phyloP scores from a whole-genome alignment of 30 jellyfish, hydroid and myxozoan species.

The Hydractinia echinata region DNA sequence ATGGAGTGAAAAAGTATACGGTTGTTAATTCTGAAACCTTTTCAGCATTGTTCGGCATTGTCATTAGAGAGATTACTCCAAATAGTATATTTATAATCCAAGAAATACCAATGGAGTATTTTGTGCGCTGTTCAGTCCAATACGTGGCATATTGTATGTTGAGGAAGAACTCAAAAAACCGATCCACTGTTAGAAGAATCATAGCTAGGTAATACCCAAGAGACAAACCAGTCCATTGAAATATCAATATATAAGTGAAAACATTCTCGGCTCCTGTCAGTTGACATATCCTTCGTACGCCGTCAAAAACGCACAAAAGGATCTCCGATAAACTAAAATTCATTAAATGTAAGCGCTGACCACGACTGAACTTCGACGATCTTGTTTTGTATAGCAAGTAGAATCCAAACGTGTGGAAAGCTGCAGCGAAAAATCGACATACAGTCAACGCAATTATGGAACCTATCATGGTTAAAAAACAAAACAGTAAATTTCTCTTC shows the following conservation, averaged over 20 bases:
- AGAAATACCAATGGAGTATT: neutral
- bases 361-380: neutral
- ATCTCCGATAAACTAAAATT: slow-evolving; percentile 2
- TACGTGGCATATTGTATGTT: neutral
- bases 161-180: neutral
- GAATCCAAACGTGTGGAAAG: neutral
- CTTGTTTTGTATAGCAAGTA: neutral
- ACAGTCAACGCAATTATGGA: no score
- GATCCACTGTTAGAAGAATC: slow-evolving; percentile 1
- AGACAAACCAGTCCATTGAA: slow-evolving; percentile 17
- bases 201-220: slow-evolving; percentile 9
- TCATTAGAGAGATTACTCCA: neutral
- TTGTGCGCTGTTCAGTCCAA: slow-evolving; percentile 5
- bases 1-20: neutral
- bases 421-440: neutral
- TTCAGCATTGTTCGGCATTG: neutral
- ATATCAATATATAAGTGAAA: neutral
- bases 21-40: neutral
- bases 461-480: no score
- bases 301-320: neutral
- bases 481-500: no score
- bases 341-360: slow-evolving; percentile 14
- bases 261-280: neutral
- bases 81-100: neutral
- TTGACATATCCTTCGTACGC: neutral